Evolutionary conservation across 2,113 vertebrate species (phyloP).

Genomic region (Pontoporia blainvillei): DNA sequence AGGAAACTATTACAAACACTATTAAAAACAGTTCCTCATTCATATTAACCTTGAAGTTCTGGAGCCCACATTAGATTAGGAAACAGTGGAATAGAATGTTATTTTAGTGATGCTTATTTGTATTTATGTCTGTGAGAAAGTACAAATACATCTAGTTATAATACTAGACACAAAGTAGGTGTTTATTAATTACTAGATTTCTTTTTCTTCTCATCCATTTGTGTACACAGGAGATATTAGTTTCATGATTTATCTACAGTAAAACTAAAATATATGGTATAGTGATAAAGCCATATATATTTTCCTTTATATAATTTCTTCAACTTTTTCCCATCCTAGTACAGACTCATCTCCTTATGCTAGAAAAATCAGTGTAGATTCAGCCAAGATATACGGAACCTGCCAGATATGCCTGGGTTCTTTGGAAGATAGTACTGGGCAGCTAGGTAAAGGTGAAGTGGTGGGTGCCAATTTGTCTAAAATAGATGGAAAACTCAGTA

Average conservation of each 20-base stretch:
- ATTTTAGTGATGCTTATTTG: neutral
- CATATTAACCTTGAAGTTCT: neutral
- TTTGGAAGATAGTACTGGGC: neutral
- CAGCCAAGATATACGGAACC: neutral
- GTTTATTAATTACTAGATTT: neutral
- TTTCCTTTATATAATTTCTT: neutral
- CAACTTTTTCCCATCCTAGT: neutral
- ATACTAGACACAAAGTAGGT: neutral
- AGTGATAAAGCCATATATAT: neutral
- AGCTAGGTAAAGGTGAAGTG: neutral
- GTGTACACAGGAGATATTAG: neutral
- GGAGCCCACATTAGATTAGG: neutral
- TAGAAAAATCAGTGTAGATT: constrained; percentile 9
- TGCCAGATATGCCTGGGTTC: neutral
- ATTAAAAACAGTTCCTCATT: neutral
- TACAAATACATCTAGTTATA: neutral
- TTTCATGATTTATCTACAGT: neutral
- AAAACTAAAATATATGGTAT: neutral
- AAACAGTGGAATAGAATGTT: neutral
- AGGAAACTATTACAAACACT: neutral
- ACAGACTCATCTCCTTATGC: neutral
- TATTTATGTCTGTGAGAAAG: neutral
- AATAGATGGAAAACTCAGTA: neutral
- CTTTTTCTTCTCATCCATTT: neutral
- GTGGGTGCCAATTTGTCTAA: neutral